phyloP scores from a whole-genome alignment of 2,797 vertebrate genomes.

The Galaxias olidus region DNA sequence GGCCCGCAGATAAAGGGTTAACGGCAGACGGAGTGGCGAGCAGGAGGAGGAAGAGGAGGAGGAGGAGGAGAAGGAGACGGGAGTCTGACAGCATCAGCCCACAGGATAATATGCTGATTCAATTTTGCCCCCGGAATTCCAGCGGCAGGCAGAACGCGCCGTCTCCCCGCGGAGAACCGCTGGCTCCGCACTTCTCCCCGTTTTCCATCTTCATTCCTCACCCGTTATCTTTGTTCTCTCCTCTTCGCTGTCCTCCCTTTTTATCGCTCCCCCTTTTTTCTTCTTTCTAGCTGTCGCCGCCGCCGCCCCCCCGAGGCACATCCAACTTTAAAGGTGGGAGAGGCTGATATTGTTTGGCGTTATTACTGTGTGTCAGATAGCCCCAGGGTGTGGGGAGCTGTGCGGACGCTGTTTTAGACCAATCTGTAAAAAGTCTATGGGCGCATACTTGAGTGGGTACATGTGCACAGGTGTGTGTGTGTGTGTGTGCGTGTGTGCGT shows the following conservation, averaged over 20 bases:
- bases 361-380: neutral
- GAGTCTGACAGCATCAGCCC: slow-evolving; percentile 21
- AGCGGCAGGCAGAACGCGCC: slow-evolving; percentile 50
- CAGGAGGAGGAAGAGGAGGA: neutral
- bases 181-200: slow-evolving; percentile 58
- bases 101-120: slow-evolving; percentile 20
- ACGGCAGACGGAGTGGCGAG: too few species aligned
- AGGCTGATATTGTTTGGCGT: slow-evolving; percentile 50
- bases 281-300: neutral
- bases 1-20: too few species aligned
- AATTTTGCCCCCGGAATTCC: slow-evolving; percentile 44
- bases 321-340: slow-evolving; percentile 49
- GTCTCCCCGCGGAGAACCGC: slow-evolving; percentile 43
- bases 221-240: slow-evolving; percentile 53
- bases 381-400: neutral
- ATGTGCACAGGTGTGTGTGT: neutral
- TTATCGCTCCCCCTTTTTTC: slow-evolving; percentile 29
- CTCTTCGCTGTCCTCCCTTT: neutral
- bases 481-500: neutral
- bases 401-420: neutral
- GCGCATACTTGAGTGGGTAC: too few species aligned
- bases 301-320: slow-evolving; percentile 39
- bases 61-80: slow-evolving; percentile 9
- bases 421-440: neutral
- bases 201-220: slow-evolving; percentile 51